These are phyloP conservation scores for Drosophila santomea DNA, from an alignment of 1,140 invertebrate genomes.

Conservation along the genomic window DNA sequence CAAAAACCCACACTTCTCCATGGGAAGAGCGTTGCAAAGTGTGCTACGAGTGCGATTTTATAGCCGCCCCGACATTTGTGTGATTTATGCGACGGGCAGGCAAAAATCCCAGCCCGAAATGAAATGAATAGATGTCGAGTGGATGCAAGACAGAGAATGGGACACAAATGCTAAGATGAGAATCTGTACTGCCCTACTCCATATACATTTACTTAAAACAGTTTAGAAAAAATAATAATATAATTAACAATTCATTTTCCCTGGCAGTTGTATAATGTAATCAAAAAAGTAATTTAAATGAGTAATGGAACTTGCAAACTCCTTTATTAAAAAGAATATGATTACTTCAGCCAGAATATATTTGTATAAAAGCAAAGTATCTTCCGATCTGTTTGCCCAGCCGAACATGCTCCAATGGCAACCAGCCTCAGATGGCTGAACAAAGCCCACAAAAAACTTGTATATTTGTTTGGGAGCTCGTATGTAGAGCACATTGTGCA, in stretches of 20 bases:
- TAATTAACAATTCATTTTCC: not conserved
- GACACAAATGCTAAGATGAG: not conserved
- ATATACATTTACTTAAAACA: not conserved
- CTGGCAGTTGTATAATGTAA: no score
- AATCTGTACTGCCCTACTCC: not conserved
- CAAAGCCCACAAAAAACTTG: constrained; percentile 32
- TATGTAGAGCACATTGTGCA: not conserved
- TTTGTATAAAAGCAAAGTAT: no score
- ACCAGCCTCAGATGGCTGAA: constrained; percentile 25
- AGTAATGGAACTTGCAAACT: no score
- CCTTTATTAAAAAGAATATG: no score
- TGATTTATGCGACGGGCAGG: constrained; percentile 65
- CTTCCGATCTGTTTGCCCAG: constrained; percentile 8
- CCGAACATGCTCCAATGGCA: constrained; percentile 2
- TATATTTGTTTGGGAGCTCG: constrained; percentile 19
- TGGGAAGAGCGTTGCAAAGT: constrained; percentile 45
- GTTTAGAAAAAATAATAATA: not conserved
- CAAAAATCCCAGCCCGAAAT: constrained; percentile 49
- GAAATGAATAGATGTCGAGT: constrained; percentile 40
- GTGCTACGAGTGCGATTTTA: constrained; percentile 62
- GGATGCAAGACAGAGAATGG: constrained; percentile 13
- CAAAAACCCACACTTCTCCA: not conserved
- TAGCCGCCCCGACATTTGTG: constrained; percentile 64
- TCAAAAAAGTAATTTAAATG: no score
- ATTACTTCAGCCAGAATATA: no score